phyloP scores from a whole-genome alignment of 2,113 vertebrate species.

The Rhinolophus ferrumequinum region DNA sequence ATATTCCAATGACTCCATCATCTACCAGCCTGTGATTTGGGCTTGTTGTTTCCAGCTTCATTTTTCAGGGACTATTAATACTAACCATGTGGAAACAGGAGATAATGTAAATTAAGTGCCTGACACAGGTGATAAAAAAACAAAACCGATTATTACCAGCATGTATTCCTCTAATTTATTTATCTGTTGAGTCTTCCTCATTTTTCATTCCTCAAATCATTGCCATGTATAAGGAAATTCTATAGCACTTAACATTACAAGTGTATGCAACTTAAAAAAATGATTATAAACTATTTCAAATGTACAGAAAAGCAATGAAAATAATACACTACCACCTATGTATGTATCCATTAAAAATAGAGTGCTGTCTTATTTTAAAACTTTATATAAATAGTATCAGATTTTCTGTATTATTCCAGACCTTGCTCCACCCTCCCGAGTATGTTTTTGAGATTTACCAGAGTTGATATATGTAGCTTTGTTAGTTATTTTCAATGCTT shows the following conservation, averaged over 20 bases:
- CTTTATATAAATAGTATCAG: background rate
- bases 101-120: background rate
- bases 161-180: background rate
- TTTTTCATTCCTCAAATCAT: constrained; percentile 22
- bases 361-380: background rate
- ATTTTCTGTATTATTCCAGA: background rate
- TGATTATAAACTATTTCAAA: constrained; percentile 2
- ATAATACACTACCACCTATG: background rate
- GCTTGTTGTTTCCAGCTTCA: background rate
- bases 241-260: background rate
- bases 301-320: background rate
- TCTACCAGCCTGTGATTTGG: background rate
- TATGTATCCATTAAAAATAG: background rate
- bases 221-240: background rate
- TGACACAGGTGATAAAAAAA: background rate
- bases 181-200: background rate
- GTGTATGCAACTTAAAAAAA: background rate
- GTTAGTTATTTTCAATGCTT: background rate
- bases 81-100: background rate
- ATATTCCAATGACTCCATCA: background rate
- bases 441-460: background rate
- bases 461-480: background rate
- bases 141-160: background rate
- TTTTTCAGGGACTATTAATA: background rate
- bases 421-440: background rate